phyloP scores from a whole-genome alignment of 2,113 vertebrate genomes.

The Chloropsis hardwickii region DNA sequence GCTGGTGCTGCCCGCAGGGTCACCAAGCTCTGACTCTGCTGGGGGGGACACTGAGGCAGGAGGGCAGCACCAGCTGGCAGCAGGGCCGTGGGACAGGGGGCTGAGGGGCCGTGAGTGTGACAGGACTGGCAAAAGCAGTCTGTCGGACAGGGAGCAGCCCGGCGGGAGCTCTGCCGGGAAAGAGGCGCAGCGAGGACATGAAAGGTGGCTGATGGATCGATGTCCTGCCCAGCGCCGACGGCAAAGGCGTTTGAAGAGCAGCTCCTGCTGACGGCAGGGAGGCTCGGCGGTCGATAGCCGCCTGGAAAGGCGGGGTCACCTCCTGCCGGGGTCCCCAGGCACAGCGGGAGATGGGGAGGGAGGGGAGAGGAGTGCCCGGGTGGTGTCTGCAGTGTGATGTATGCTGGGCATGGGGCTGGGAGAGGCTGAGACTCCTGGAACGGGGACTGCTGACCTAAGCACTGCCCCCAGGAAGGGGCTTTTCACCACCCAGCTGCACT shows the following conservation, averaged over 20 bases:
- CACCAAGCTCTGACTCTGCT: rapidly evolving
- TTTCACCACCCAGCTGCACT: not conserved
- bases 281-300: not conserved
- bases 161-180: not conserved
- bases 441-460: not conserved
- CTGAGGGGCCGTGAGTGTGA: rapidly evolving
- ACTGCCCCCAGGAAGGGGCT: not conserved
- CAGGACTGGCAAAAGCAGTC: rapidly evolving
- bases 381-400: rapidly evolving
- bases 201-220: not conserved
- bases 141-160: not conserved
- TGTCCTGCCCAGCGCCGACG: not conserved
- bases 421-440: not conserved
- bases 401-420: rapidly evolving
- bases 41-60: not conserved
- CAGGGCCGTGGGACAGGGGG: rapidly evolving
- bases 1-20: rapidly evolving
- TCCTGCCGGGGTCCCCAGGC: not conserved
- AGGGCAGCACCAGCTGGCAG: not conserved
- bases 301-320: not conserved
- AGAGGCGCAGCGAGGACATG: not conserved
- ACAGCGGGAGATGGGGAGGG: rapidly evolving
- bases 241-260: not conserved
- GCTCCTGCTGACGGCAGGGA: not conserved
- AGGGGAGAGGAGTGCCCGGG: not conserved